phyloP scores from a whole-genome alignment of 1,140 invertebrate species.

The Achatina immaculata region DNA sequence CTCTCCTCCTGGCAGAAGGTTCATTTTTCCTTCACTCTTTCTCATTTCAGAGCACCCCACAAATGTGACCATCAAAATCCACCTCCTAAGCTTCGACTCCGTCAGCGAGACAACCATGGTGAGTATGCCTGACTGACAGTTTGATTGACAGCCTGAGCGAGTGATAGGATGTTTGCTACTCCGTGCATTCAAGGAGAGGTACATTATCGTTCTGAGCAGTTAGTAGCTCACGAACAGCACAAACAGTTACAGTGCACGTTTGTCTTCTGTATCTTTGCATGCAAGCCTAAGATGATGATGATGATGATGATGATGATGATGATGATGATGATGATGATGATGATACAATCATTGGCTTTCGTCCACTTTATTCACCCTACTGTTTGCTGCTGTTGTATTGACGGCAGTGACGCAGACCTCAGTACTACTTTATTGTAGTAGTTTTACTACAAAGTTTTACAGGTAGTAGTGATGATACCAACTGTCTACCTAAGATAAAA shows the following conservation, averaged over 20 bases:
- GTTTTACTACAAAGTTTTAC: too few species aligned
- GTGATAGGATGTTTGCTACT: background rate
- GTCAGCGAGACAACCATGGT: constrained; percentile 64
- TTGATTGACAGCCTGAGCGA: background rate
- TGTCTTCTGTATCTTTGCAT: background rate
- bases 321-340: too few species aligned
- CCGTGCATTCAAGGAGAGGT: background rate
- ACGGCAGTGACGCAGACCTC: too few species aligned
- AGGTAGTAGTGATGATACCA: too few species aligned
- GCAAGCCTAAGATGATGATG: background rate
- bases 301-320: background rate
- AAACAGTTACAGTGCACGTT: background rate
- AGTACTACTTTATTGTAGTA: too few species aligned
- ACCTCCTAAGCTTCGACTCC: constrained; percentile 61
- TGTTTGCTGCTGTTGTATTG: too few species aligned
- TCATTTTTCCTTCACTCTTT: too few species aligned
- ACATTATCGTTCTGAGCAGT: too few species aligned
- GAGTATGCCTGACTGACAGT: constrained; percentile 24
- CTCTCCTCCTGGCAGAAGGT: too few species aligned
- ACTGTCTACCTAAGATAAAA: too few species aligned
- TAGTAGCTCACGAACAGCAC: background rate
- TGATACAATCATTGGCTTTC: too few species aligned
- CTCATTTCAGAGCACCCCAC: constrained; percentile 53
- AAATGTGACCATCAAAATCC: constrained; percentile 51
- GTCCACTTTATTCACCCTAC: too few species aligned